phyloP scores from a whole-genome alignment of 1,140 invertebrate species.

The Bactericera cockerelli region DNA sequence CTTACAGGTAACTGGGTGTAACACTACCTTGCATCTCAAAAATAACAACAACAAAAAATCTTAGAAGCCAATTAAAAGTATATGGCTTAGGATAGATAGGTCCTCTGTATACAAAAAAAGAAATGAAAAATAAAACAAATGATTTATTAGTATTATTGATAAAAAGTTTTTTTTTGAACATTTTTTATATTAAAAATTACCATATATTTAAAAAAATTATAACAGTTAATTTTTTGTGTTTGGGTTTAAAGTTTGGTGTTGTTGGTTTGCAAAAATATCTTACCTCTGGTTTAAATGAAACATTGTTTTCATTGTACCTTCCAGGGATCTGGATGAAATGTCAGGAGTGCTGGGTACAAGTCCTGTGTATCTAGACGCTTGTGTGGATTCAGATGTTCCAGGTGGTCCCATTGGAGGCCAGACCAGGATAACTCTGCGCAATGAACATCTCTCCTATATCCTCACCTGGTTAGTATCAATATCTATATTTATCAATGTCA shows the following conservation, averaged over 20 bases:
- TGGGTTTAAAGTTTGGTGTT: constrained; percentile 8
- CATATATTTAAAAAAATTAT: no score
- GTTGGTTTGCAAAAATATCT: constrained; percentile 17
- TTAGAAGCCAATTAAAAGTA: no score
- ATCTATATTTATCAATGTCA: no score
- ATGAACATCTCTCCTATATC: constrained; percentile 86
- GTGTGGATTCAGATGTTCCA: constrained; percentile 36
- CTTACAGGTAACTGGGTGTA: constrained; percentile 52
- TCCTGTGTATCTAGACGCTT: constrained; percentile 72
- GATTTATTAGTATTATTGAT: no score
- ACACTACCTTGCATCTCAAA: no score
- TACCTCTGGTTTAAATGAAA: constrained; percentile 28
- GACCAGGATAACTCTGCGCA: constrained; percentile 67
- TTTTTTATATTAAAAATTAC: no score
- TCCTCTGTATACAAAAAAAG: no score
- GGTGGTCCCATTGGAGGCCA: constrained; percentile 79
- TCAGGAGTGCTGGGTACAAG: constrained; percentile 44
- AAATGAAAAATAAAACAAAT: no score
- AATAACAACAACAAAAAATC: no score
- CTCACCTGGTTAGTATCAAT: constrained; percentile 69
- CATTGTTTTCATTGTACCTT: background rate
- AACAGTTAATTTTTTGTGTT: constrained; percentile 8
- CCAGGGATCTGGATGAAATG: constrained; percentile 70
- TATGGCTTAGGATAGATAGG: no score
- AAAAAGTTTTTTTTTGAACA: no score